Evolutionary conservation across 92 coral and sea anemone species (phyloP).

Genomic region (Heteractis magnifica): DNA sequence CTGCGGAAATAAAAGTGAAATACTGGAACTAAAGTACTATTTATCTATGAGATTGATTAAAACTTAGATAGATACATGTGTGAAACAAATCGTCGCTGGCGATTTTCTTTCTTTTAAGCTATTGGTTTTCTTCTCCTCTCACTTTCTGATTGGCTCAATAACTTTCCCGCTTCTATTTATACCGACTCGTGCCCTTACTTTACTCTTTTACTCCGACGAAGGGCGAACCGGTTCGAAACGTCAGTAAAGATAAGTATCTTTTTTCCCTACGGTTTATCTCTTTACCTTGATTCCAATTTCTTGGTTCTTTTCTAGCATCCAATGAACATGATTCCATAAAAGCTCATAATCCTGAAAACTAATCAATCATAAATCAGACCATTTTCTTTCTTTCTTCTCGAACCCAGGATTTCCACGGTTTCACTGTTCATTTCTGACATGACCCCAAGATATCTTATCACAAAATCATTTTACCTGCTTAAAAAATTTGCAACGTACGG

Average conservation of each 20-base stretch:
- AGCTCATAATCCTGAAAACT: slow-evolving; percentile 75
- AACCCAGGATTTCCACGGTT: no score
- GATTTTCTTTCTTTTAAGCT: no score
- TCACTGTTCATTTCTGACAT: neutral
- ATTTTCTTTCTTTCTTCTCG: no score
- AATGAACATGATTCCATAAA: slow-evolving; percentile 89
- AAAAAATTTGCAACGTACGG: slow-evolving; percentile 66
- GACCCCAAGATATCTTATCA: neutral
- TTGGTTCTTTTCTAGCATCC: slow-evolving; percentile 89
- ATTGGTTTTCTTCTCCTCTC: no score
- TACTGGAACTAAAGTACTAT: neutral
- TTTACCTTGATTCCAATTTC: slow-evolving; percentile 80
- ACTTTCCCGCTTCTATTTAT: no score
- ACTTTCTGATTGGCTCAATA: no score
- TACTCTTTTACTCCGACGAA: no score
- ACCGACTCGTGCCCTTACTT: no score
- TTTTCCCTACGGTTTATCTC: neutral
- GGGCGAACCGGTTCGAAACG: no score
- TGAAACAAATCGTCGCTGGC: no score
- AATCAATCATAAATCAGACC: neutral
- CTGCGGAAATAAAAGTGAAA: slow-evolving; percentile 24
- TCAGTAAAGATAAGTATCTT: no score
- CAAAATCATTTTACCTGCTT: slow-evolving; percentile 52
- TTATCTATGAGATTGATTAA: neutral
- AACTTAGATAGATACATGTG: neutral